phyloP scores from a whole-genome alignment of 2,797 vertebrate species.

The Microctenopoma stevenorrisi region DNA sequence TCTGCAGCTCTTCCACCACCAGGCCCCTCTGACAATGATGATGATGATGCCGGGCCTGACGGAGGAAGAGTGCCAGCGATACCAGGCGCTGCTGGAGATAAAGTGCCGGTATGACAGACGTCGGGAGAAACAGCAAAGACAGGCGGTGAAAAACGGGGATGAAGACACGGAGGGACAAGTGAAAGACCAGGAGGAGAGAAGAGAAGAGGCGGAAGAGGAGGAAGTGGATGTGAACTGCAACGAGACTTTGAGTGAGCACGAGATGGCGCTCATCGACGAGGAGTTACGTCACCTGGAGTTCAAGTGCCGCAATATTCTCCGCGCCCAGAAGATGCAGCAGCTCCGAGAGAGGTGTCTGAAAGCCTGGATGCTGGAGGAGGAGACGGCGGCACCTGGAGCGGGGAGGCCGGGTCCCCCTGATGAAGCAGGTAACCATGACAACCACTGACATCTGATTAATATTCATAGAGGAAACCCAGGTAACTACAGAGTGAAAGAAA shows the following conservation, averaged over 20 bases:
- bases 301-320: slow-evolving; percentile 89
- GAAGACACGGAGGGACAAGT: slow-evolving; percentile 15
- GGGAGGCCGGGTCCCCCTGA: slow-evolving; percentile 18
- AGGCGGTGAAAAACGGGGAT: slow-evolving; percentile 17
- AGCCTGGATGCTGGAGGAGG: slow-evolving; percentile 88
- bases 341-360: slow-evolving; percentile 88
- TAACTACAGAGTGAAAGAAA: too few relatives aligned
- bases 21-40: slow-evolving; percentile 61
- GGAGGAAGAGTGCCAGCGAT: slow-evolving; percentile 85
- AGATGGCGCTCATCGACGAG: slow-evolving; percentile 87
- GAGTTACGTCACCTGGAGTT: slow-evolving; percentile 91
- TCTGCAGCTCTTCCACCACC: slow-evolving; percentile 48
- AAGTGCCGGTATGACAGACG: slow-evolving; percentile 86
- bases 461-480: too few relatives aligned
- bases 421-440: slow-evolving; percentile 55
- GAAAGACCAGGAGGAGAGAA: slow-evolving; percentile 1
- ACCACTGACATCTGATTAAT: not conserved
- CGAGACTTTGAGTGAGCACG: slow-evolving; percentile 77
- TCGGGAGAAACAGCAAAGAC: slow-evolving; percentile 57
- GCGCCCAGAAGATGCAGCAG: slow-evolving; percentile 91
- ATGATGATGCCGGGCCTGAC: slow-evolving; percentile 87
- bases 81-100: slow-evolving; percentile 86
- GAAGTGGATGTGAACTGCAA: slow-evolving; percentile 78
- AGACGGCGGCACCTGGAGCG: slow-evolving; percentile 48
- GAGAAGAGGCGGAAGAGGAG: not conserved